These are phyloP conservation scores for Bombus turneri DNA, from an alignment of 1,140 invertebrate species.

Conservation along the genomic window DNA sequence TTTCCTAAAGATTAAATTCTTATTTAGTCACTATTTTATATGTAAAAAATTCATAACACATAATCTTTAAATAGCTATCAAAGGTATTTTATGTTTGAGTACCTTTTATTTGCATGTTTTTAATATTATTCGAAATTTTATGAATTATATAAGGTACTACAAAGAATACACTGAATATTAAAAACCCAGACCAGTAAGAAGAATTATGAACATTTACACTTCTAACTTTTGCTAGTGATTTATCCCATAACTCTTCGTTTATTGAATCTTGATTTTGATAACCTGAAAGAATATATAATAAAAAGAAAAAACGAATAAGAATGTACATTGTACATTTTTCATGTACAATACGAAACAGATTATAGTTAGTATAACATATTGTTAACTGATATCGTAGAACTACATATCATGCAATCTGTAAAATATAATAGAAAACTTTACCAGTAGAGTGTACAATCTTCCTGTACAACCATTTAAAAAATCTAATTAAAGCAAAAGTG, in stretches of 20 bases:
- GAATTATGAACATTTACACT: slow-evolving; percentile 50
- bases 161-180: slow-evolving; percentile 94
- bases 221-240: slow-evolving; percentile 74
- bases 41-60: slow-evolving; percentile 4
- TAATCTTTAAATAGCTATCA: slow-evolving; percentile 60
- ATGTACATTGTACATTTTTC: neutral
- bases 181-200: slow-evolving; percentile 87
- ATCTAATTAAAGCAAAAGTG: slow-evolving; percentile 90
- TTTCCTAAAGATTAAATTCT: slow-evolving; percentile 15
- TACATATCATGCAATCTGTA: neutral
- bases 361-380: neutral
- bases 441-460: slow-evolving; percentile 88
- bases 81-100: neutral
- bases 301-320: slow-evolving; percentile 12
- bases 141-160: slow-evolving; percentile 96
- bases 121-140: slow-evolving; percentile 86
- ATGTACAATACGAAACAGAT: neutral
- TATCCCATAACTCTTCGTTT: slow-evolving; percentile 75
- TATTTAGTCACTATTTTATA: neutral
- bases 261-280: slow-evolving; percentile 81
- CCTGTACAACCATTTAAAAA: slow-evolving; percentile 90
- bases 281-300: slow-evolving; percentile 62
- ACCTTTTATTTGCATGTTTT: slow-evolving; percentile 80
- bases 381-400: neutral
- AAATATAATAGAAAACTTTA: slow-evolving; percentile 69